Evolutionary conservation across 2,113 vertebrate species (phyloP).

Genomic region (Elephantulus edwardii): DNA sequence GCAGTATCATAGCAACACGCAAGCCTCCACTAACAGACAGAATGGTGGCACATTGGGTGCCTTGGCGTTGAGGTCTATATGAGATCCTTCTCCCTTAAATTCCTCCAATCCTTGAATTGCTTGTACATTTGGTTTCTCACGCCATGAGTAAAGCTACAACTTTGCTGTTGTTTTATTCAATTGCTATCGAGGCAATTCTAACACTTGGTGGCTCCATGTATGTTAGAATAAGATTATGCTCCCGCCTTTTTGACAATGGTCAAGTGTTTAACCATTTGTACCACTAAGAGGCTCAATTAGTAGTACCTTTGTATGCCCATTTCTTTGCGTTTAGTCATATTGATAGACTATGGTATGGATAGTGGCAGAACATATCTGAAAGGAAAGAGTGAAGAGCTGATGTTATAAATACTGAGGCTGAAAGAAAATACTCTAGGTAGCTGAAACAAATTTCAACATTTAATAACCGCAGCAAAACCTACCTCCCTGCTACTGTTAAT

Average conservation of each 20-base stretch:
- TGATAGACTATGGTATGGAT: neutral
- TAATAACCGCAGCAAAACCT: neutral
- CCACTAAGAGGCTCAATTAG: neutral
- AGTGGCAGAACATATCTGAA: neutral
- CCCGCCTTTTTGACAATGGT: neutral
- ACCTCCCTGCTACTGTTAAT: neutral
- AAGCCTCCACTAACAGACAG: neutral
- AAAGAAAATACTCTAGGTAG: conserved; percentile 22
- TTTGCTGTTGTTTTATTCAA: neutral
- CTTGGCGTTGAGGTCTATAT: neutral
- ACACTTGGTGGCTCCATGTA: neutral
- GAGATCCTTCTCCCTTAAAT: neutral
- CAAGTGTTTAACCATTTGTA: neutral
- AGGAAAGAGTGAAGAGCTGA: neutral
- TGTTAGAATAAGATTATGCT: neutral
- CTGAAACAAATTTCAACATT: neutral
- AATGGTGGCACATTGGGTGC: neutral
- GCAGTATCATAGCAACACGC: neutral
- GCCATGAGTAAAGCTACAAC: neutral
- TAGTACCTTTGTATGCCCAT: neutral
- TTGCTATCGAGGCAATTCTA: neutral
- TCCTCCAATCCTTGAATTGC: neutral
- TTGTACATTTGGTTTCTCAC: neutral
- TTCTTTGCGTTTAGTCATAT: neutral
- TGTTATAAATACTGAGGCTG: neutral